Base-by-base conservation (phyloP, 2,888 invertebrate species). In the Trichogramma dendrolimi region DNA sequence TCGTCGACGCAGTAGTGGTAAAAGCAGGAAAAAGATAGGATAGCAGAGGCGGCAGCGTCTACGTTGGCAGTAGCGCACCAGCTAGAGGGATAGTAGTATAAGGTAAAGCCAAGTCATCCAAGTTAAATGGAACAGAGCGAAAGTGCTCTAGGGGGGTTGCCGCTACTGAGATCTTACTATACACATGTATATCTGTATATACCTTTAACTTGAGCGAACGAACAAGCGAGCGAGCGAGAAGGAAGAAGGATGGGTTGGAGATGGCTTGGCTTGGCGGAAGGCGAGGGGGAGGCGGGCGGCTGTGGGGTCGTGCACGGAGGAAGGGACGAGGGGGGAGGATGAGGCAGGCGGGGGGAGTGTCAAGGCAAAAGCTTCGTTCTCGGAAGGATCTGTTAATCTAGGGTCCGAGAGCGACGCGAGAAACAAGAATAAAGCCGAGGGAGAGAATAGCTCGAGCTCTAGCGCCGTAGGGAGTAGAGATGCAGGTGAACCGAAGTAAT, bases 51-150 rank as follows among this genome's bases (percentile, higher is more conserved):
- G 38, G 43, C 14, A 14, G 27, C 27, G 27, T 27, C 27, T 27
- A 27, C 27, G 27, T 27, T 27, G 27, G 27, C 27, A 27, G 27
- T 27, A 27, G 27, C 27, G 27, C 27, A 27, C 27, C 27, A 27
- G 27, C 27, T 27, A 27, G 64, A 67, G 65, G 67, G 67, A 63
- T 67, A 58, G 50, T 58, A 62, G 62, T 27, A 54, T 60, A 58
- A n/a, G 62, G 52, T 51, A 11, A 67, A 67, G 63, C 64, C 64
- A 63, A 68, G 68, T 67, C 64, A 68, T 62, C 62, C 60, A 63
- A 57, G 68, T 67, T 66, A 55, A 58, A 64, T 65, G 67, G 63
- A 67, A 67, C 60, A 56, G 64, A 63, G 59, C 67, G 64, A 60
- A 62, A 57, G 62, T 63, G 39, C 39, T 6, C 10, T 27, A 4